Conservation (phyloP, 2,888 invertebrate genomes). For the Pseudolycoriella hygida region DNA sequence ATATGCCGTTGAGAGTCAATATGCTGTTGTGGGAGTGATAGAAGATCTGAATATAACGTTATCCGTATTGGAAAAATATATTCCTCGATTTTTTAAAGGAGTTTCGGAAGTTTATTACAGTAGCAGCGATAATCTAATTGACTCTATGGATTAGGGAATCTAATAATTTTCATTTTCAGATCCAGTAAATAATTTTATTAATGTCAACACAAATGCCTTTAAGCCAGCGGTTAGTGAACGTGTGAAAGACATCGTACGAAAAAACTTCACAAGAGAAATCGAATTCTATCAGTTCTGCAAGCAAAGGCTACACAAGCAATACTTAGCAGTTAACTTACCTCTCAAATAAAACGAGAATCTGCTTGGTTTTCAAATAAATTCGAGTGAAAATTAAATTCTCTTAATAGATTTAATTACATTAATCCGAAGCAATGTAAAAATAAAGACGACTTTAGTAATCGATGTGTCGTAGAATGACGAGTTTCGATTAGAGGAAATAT, state of each 20-base stretch:
- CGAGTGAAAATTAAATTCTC: too few species aligned
- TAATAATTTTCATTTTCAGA: conserved; percentile 30
- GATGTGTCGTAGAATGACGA: too few species aligned
- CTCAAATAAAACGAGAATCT: neutral
- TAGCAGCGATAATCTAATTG: conserved; percentile 26
- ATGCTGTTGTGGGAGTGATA: conserved; percentile 74
- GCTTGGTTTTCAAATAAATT: too few species aligned
- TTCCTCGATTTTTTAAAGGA: conserved; percentile 68
- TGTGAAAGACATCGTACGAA: conserved; percentile 67
- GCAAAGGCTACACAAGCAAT: conserved; percentile 65
- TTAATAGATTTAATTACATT: too few species aligned
- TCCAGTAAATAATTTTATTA: conserved; percentile 54
- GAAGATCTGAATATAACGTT: conserved; percentile 76
- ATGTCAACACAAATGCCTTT: conserved; percentile 70
- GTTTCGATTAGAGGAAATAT: too few species aligned
- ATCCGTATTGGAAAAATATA: conserved; percentile 68
- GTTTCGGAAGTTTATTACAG: conserved; percentile 65
- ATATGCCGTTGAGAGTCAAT: conserved; percentile 68
- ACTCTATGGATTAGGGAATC: neutral
- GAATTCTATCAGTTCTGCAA: conserved; percentile 84
- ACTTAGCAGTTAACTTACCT: conserved; percentile 48
- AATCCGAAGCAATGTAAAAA: too few species aligned
- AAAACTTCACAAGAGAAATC: conserved; percentile 75
- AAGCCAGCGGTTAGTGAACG: conserved; percentile 75
- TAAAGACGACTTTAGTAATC: too few species aligned